Evolutionary conservation across 1,140 invertebrate species (phyloP).

Genomic region (Euura lappo): DNA sequence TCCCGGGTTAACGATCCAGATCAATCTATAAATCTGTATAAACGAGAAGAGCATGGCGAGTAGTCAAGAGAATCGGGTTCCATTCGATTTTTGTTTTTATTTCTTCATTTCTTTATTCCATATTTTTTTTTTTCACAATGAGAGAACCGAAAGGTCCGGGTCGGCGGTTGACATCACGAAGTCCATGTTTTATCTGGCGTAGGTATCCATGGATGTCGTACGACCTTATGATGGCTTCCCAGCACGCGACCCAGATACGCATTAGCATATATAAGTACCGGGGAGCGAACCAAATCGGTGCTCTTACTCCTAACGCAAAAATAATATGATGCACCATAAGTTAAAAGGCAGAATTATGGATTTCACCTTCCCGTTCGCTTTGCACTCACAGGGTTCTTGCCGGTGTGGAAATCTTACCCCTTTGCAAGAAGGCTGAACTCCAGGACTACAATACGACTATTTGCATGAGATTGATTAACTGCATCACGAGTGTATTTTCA

Average conservation of each 20-base stretch:
- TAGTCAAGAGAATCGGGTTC: neutral
- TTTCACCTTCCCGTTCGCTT: neutral
- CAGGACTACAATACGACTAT: no score
- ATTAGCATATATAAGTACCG: neutral
- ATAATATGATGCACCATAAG: neutral
- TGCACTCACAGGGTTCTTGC: neutral
- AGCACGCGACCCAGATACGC: neutral
- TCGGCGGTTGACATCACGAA: constrained; percentile 10
- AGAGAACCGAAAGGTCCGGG: neutral
- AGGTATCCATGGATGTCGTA: neutral
- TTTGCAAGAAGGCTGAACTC: no score
- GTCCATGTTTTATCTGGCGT: neutral
- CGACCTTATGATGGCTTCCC: constrained; percentile 3
- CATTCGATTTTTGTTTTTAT: neutral
- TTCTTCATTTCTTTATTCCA: neutral
- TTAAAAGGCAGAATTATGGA: neutral
- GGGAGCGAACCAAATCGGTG: neutral
- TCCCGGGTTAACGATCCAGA: neutral
- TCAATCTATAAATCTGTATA: neutral
- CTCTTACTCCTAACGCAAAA: neutral
- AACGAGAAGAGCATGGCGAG: neutral
- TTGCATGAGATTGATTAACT: no score
- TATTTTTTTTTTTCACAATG: neutral
- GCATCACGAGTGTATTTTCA: no score
- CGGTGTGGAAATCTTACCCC: no score